Evolutionary conservation across 1,140 invertebrate species (phyloP).

Genomic region (Lordiphosa clarofinis): DNA sequence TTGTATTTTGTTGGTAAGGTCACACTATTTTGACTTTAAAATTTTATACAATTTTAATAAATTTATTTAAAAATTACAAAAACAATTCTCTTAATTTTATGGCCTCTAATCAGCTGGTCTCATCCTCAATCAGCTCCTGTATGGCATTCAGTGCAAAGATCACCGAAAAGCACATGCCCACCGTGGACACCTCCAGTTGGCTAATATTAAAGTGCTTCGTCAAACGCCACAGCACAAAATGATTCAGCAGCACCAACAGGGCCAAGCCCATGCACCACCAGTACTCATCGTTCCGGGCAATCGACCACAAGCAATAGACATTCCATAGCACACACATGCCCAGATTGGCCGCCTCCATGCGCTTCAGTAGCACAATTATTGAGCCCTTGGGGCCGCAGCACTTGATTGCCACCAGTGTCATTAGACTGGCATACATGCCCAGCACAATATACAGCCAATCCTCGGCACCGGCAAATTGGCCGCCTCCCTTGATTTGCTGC

Average conservation of each 20-base stretch:
- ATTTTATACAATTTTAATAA: too few species aligned
- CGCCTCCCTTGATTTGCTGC: slow-evolving; percentile 18
- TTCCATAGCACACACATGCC: slow-evolving; percentile 57
- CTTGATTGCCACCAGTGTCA: slow-evolving; percentile 13
- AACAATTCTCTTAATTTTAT: too few species aligned
- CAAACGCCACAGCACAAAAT: slow-evolving; percentile 59
- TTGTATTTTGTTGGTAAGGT: too few species aligned
- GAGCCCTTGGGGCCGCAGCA: neutral
- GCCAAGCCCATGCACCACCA: slow-evolving; percentile 55
- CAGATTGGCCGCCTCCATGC: slow-evolving; percentile 27
- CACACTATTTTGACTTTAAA: too few species aligned
- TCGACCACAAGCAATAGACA: slow-evolving; percentile 41
- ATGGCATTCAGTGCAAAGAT: slow-evolving; percentile 59
- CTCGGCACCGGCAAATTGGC: slow-evolving; percentile 11
- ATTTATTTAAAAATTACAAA: too few species aligned
- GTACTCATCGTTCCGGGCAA: slow-evolving; percentile 45
- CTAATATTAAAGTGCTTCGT: slow-evolving; percentile 53
- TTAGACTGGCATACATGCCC: slow-evolving; percentile 25
- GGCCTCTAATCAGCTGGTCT: slow-evolving; percentile 19
- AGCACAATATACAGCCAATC: slow-evolving; percentile 41
- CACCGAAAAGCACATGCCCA: slow-evolving; percentile 63
- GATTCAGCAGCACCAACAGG: slow-evolving; percentile 50
- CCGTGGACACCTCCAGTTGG: slow-evolving; percentile 46
- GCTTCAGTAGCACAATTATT: slow-evolving; percentile 2
- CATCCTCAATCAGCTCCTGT: slow-evolving; percentile 41